Evolutionary conservation across 2,888 invertebrate genomes (phyloP).

Genomic region (Diadromus collaris): DNA sequence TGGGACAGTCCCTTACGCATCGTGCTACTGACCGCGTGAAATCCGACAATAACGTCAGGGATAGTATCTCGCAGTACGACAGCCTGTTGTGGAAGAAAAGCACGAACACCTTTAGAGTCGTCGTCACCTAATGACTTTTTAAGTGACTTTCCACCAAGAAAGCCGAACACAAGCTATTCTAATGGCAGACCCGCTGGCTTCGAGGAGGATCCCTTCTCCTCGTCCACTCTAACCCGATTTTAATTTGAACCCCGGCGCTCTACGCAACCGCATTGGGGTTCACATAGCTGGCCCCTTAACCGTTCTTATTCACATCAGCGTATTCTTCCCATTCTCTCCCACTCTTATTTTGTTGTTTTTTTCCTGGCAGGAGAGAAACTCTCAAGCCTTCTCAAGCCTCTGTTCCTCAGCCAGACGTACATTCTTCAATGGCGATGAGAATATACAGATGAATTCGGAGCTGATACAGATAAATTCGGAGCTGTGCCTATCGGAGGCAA

Average conservation of each 20-base stretch:
- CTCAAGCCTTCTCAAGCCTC: slow-evolving; percentile 2
- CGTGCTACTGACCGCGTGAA: neutral
- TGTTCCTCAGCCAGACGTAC: neutral
- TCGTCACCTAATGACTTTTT: slow-evolving; percentile 75
- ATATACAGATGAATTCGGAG: slow-evolving; percentile 30
- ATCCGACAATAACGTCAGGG: neutral
- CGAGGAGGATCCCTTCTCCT: slow-evolving; percentile 17
- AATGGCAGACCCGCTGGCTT: slow-evolving; percentile 34
- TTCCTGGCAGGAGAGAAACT: neutral
- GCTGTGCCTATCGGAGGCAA: neutral
- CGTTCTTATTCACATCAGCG: slow-evolving; percentile 49
- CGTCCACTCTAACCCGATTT: slow-evolving; percentile 71
- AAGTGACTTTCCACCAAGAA: slow-evolving; percentile 71
- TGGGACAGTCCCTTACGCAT: neutral
- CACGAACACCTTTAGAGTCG: slow-evolving; percentile 60
- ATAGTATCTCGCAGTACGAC: neutral
- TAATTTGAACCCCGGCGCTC: slow-evolving; percentile 73
- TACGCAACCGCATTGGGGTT: slow-evolving; percentile 59
- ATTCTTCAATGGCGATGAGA: slow-evolving; percentile 16
- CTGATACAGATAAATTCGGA: slow-evolving; percentile 29
- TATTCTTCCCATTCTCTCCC: slow-evolving; percentile 3
- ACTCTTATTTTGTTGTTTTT: slow-evolving; percentile 6
- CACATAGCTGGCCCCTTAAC: slow-evolving; percentile 40
- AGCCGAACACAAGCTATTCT: slow-evolving; percentile 46
- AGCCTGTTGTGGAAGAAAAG: slow-evolving; percentile 48